Percentiles rank a stretch among this genome's conserved stretches.
Conservation (phyloP, 2,888 invertebrate species). For the Apamea crenata region DNA sequence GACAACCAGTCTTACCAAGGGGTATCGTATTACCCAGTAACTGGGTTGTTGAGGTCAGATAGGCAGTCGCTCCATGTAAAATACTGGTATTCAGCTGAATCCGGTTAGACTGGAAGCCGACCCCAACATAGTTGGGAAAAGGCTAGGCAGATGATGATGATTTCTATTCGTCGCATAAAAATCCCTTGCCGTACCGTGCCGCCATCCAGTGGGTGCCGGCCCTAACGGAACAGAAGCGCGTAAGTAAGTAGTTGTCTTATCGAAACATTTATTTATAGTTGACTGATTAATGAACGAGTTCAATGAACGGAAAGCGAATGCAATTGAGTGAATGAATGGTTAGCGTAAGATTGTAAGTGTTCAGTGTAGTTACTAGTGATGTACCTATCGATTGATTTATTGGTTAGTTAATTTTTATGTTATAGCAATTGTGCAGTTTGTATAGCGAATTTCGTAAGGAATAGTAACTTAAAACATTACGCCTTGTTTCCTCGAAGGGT, state of each 20-base stretch:
- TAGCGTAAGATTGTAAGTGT: constrained; percentile 41
- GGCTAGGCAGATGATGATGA: too few relatives aligned
- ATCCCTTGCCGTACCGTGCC: too few relatives aligned
- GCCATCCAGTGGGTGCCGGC: too few relatives aligned
- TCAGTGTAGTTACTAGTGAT: not conserved
- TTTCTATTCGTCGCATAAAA: too few relatives aligned
- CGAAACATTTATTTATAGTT: constrained; percentile 60
- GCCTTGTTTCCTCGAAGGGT: not conserved
- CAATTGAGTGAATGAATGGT: constrained; percentile 58
- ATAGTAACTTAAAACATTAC: not conserved
- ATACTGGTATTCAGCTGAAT: too few relatives aligned
- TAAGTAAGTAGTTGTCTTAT: constrained; percentile 55
- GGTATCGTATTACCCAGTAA: too few relatives aligned
- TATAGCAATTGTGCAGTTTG: not conserved
- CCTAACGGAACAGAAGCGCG: constrained; percentile 40
- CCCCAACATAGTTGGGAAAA: too few relatives aligned
- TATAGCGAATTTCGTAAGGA: not conserved
- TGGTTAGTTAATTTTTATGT: constrained; percentile 2
- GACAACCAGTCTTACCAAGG: too few relatives aligned
- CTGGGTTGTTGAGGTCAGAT: too few relatives aligned
- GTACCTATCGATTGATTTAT: constrained; percentile 43
- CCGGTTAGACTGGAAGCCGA: too few relatives aligned
- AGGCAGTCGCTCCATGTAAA: too few relatives aligned
- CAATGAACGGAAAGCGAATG: constrained; percentile 62
- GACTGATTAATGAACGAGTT: constrained; percentile 62